A percentile compares a stretch with the other conserved stretches of the same genome.
Evolutionary conservation across 2,888 invertebrate genomes (phyloP).

Genomic region (Malthinus seriepunctatus): DNA sequence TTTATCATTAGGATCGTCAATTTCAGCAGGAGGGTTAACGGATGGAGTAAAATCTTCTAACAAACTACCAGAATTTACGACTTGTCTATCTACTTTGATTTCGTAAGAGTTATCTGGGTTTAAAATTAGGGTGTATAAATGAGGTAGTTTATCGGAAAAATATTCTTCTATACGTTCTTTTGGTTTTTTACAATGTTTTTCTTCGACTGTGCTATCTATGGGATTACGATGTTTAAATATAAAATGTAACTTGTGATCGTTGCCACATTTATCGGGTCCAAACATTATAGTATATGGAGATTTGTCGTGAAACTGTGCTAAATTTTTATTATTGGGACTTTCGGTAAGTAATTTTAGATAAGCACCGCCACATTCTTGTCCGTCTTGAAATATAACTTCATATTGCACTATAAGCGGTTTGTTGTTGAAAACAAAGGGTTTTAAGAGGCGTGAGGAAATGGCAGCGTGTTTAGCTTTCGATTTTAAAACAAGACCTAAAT

Average conservation of each 20-base stretch:
- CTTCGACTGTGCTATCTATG: slow-evolving; percentile 82
- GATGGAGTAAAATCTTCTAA: slow-evolving; percentile 90
- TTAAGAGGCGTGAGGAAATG: slow-evolving; percentile 76
- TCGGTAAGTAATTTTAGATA: slow-evolving; percentile 91
- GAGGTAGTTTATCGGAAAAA: slow-evolving; percentile 91
- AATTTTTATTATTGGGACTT: slow-evolving; percentile 68
- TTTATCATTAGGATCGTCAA: slow-evolving; percentile 86
- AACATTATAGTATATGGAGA: slow-evolving; percentile 99
- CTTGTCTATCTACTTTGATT: slow-evolving; percentile 80
- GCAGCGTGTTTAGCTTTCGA: slow-evolving; percentile 97
- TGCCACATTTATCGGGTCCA: slow-evolving; percentile 99
- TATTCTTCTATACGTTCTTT: slow-evolving; percentile 80
- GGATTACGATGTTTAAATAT: slow-evolving; percentile 97
- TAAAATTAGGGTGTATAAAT: slow-evolving; percentile 80
- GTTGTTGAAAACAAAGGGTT: slow-evolving; percentile 80
- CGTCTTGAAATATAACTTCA: slow-evolving; percentile 82
- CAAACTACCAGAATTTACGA: slow-evolving; percentile 84
- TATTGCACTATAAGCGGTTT: slow-evolving; percentile 91
- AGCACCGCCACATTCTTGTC: slow-evolving; percentile 98
- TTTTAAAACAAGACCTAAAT: slow-evolving; percentile 86
- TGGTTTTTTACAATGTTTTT: slow-evolving; percentile 95
- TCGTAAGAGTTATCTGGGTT: slow-evolving; percentile 80
- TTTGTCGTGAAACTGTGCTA: slow-evolving; percentile 89
- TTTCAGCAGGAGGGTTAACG: slow-evolving; percentile 93
- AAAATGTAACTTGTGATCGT: slow-evolving; percentile 88